Base-by-base conservation (phyloP, 2,888 invertebrate species). In the Dryocosmus kuriphilus region DNA sequence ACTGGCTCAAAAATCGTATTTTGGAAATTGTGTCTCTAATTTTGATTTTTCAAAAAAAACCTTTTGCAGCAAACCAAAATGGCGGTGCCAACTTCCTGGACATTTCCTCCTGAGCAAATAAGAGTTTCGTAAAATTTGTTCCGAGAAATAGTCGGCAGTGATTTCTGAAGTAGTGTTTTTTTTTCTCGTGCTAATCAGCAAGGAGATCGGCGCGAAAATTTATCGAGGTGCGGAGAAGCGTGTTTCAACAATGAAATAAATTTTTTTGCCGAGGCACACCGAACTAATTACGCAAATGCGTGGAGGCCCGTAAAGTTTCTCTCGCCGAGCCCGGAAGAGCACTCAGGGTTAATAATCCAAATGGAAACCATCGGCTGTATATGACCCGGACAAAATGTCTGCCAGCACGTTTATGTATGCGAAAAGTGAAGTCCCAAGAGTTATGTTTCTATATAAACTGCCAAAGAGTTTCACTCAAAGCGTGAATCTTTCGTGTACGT, bases 281-380 rank as follows among this genome's bases (percentile, higher is more conserved):
- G 30, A 51, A 71, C 71, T 71, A 71, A 71, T 71, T 71, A 71
- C 51, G 71, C 71, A 71, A 71, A 71, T 71, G 71, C 7, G 51
- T 71, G 46, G 51, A 32, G n/a, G 24, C 11, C 51, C 19, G 71
- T 71, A 71, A 71, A 71, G 71, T 71, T 71, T 71, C 51, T 32
- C 27, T 60, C 60, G 7, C 55, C 32, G 51, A 55, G 51, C n/a
- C n/a, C 27, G 46, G 27, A 71, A 51, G 71, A 71, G 71, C 41
- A 71, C 46, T 51, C 51, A 51, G 51, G 30, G n/a, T 71, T 71
- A 71, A 71, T 71, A 71, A 71, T 51, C 71, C 51, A 71, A 71
- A 71, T 71, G 71, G 71, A 71, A 46, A 41, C 41, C 41, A 46
- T 71, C 51, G 51, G 16, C 38, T 41, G 16, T 24, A 7, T 60